Base-by-base conservation (phyloP, 2,888 invertebrate species). In the Drosophila yooni region DNA sequence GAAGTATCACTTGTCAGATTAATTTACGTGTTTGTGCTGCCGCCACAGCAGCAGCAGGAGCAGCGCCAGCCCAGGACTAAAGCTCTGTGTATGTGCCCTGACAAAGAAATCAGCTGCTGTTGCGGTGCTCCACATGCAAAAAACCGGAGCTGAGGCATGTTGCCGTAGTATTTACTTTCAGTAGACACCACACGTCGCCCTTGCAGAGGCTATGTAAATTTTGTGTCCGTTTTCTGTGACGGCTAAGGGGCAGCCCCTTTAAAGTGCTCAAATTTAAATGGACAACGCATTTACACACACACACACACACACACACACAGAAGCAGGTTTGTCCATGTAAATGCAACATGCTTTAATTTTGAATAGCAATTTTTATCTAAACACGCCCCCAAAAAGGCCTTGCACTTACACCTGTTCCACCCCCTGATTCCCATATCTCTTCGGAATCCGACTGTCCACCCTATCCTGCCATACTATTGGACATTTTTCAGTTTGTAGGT, bases 1-100 rank as follows among this genome's bases (percentile, higher is more conserved):
- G 89, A 91, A 91, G 92, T 92, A 92, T 92, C 92, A 92, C 92
- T 92, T 92, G 92, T 92, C 92, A 91, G 92, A 92, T 92, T 92
- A 92, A 92, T 92, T 92, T 92, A 92, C 92, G 92, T 92, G 91
- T 92, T 92, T 92, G 89, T 90, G 87, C 82, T 85, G 81, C 82
- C 84, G 81, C 88, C 85, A 75, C 86, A 78, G 80, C 74, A 74
- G 68, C 74, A 79, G 53, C 68, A 25, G 46, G 15, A 74, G 38
- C 40, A n/a, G 40, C 40, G 21, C 15, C 46, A 46, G 46, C 25
- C 71, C 67, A 25, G 54, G 53, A 64, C 56, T 63, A 70, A 69
- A 69, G 63, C 74, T 38, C 18, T 18, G n/a, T 36, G 73, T 69
- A 67, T 63, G 72, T 69, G 78, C 79, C 77, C 89, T 83, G 86